phyloP scores from a whole-genome alignment of 2,888 invertebrate genomes.

The Drosophila nr. perissopoda region DNA sequence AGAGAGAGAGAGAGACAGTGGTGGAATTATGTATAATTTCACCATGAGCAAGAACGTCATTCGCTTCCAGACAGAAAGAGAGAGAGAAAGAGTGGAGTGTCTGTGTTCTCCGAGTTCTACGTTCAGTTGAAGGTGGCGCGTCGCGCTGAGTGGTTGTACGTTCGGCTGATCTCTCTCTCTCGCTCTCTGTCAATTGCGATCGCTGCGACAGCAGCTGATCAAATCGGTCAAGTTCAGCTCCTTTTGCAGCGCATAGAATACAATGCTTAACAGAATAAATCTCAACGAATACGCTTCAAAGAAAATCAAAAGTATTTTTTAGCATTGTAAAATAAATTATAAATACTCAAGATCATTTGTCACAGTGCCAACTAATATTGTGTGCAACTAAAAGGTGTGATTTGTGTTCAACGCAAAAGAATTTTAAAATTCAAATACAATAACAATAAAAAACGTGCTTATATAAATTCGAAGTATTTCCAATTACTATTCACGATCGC shows the following conservation, averaged over 20 bases:
- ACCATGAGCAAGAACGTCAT: slow-evolving; percentile 3
- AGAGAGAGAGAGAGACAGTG: background rate
- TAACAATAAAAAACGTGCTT: slow-evolving; percentile 28
- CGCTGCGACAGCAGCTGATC: slow-evolving; percentile 37
- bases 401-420: slow-evolving; percentile 12
- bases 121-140: slow-evolving; percentile 71
- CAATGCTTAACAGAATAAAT: slow-evolving; percentile 9
- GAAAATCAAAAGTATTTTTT: slow-evolving; percentile 30
- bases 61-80: slow-evolving; percentile 8
- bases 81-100: slow-evolving; percentile 4
- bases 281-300: slow-evolving; percentile 20
- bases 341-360: slow-evolving; percentile 63
- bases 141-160: slow-evolving; percentile 61
- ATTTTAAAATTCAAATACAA: slow-evolving; percentile 20
- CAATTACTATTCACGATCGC: slow-evolving; percentile 16
- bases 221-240: slow-evolving; percentile 80
- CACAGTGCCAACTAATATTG: slow-evolving; percentile 67
- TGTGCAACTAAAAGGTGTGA: slow-evolving; percentile 46
- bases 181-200: background rate
- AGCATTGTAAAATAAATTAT: slow-evolving; percentile 23
- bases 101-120: slow-evolving; percentile 26
- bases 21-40: background rate
- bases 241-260: slow-evolving; percentile 30
- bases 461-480: slow-evolving; percentile 38
- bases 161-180: slow-evolving; percentile 13